phyloP scores from a whole-genome alignment of 2,888 invertebrate species.

The Drosophila nr. perissopoda region DNA sequence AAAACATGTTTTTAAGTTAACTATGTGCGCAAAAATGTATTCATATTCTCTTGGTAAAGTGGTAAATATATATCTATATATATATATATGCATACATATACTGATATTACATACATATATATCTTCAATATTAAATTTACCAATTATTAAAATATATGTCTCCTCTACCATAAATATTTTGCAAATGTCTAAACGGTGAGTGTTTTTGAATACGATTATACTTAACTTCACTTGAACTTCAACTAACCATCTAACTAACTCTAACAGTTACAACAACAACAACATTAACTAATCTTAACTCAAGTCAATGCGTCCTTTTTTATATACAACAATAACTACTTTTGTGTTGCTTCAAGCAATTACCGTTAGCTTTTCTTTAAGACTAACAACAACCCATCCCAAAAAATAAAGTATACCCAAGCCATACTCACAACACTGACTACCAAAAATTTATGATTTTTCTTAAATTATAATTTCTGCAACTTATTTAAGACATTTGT shows the following conservation, averaged over 20 bases:
- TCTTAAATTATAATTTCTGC: conserved; percentile 9
- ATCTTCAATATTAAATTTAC: conserved; percentile 58
- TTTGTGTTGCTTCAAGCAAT: conserved; percentile 41
- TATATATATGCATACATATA: conserved; percentile 38
- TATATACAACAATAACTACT: conserved; percentile 1
- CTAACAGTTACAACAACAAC: conserved; percentile 40
- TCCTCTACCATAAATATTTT: conserved; percentile 73
- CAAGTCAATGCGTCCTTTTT: conserved; percentile 22
- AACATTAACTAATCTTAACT: conserved; percentile 12
- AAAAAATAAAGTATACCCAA: conserved; percentile 31
- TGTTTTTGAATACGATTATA: conserved; percentile 82
- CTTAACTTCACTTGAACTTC: conserved; percentile 24
- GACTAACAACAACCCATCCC: conserved; percentile 36
- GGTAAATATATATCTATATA: conserved; percentile 77
- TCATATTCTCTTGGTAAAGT: conserved; percentile 83
- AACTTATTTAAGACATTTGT: neutral
- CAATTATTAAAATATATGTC: conserved; percentile 74
- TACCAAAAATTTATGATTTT: conserved; percentile 19
- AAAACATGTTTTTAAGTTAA: conserved; percentile 68
- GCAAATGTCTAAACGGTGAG: conserved; percentile 84
- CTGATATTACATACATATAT: conserved; percentile 38
- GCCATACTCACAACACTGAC: conserved; percentile 74
- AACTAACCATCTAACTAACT: conserved; percentile 51
- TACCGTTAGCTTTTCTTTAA: conserved; percentile 36
- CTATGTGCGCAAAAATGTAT: conserved; percentile 74